A percentile compares a stretch with the other conserved stretches of the same genome.
These are phyloP conservation scores for Cyclophora punctaria DNA, from an alignment of 2,888 invertebrate genomes.

Conservation along the genomic window DNA sequence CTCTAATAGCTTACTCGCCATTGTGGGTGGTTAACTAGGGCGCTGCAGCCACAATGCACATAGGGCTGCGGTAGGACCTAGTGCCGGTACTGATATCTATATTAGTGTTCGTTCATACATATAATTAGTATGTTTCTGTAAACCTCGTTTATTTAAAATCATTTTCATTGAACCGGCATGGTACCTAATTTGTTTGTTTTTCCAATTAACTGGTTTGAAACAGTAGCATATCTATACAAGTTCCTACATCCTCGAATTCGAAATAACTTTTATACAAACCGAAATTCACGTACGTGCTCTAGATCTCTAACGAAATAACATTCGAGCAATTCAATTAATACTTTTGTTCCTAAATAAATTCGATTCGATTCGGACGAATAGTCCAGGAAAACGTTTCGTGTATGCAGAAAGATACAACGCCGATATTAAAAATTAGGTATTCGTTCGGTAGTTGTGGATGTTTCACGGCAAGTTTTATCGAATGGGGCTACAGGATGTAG, in stretches of 20 bases:
- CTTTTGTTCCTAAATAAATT: constrained; percentile 13
- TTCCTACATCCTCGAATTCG: too few species aligned
- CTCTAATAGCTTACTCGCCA: constrained; percentile 56
- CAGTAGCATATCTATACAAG: too few species aligned
- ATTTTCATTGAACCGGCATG: too few species aligned
- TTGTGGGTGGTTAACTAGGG: constrained; percentile 51
- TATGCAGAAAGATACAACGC: constrained; percentile 3
- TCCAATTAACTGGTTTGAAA: too few species aligned
- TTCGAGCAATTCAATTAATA: constrained; percentile 19
- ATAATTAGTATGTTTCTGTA: too few species aligned
- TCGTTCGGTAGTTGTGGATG: constrained; percentile 18
- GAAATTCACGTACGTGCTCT: too few species aligned
- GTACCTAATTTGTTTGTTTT: too few species aligned
- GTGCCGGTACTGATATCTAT: too few species aligned
- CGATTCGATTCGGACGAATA: constrained; percentile 8
- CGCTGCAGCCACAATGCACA: constrained; percentile 17
- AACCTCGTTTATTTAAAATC: too few species aligned
- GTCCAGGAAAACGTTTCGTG: constrained; percentile 8
- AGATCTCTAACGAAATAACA: constrained; percentile 6
- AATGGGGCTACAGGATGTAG: constrained; percentile 42
- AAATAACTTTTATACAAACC: too few species aligned
- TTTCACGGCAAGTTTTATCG: constrained; percentile 35
- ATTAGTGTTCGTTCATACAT: too few species aligned
- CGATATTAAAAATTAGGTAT: constrained; percentile 17
- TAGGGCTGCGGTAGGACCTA: too few species aligned